These are phyloP conservation scores for Noctuana brunneofusca DNA, from an alignment of 2,888 invertebrate species.

Conservation along the genomic window DNA sequence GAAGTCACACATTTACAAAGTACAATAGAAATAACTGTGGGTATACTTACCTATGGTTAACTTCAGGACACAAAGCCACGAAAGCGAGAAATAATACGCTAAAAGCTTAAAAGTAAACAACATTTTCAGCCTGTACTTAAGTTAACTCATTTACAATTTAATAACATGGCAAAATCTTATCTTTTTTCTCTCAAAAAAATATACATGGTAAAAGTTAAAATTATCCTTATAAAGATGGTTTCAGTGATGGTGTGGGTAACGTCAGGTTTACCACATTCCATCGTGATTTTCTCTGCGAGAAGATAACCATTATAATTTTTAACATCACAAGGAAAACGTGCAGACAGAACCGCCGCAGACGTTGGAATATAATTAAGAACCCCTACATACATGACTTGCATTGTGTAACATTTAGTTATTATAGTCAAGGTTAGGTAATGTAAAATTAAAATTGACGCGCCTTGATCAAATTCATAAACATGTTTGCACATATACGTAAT, in stretches of 20 bases:
- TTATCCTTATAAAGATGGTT: background rate
- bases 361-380: too few species aligned
- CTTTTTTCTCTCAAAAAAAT: background rate
- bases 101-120: too few species aligned
- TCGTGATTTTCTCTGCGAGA: background rate
- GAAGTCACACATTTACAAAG: too few species aligned
- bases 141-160: background rate
- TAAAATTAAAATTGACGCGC: too few species aligned
- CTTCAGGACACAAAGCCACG: too few species aligned
- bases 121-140: too few species aligned
- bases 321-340: background rate
- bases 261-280: background rate
- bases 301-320: background rate
- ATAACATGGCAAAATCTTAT: background rate
- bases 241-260: background rate
- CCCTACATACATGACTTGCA: too few species aligned
- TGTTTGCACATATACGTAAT: background rate
- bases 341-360: background rate
- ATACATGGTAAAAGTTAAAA: background rate
- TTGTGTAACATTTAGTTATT: too few species aligned
- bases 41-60: too few species aligned
- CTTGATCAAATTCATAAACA: background rate
- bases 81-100: too few species aligned
- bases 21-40: too few species aligned
- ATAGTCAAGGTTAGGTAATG: too few species aligned